phyloP scores from a whole-genome alignment of 2,113 vertebrate species.

The Pangasianodon hypophthalmus region DNA sequence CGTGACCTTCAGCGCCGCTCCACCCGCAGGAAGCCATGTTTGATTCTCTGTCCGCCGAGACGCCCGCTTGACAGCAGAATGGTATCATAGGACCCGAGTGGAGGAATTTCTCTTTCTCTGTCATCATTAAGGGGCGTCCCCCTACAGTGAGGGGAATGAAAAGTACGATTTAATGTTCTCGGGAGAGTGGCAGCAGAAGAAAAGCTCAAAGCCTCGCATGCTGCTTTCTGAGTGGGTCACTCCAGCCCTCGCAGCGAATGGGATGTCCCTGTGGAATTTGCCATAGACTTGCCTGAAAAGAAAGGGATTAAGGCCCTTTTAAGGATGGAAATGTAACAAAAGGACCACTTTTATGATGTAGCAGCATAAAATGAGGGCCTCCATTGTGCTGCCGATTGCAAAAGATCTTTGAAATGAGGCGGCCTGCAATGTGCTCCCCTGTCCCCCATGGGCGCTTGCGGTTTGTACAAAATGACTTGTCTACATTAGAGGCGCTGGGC shows the following conservation, averaged over 20 bases:
- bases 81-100: constrained; percentile 80
- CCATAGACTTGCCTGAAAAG: constrained; percentile 85
- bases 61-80: constrained; percentile 79
- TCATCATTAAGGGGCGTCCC: constrained; percentile 86
- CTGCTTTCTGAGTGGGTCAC: constrained; percentile 84
- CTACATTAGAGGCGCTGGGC: constrained; percentile 73
- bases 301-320: constrained; percentile 92
- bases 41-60: constrained; percentile 80
- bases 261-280: constrained; percentile 92
- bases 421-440: constrained; percentile 70
- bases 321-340: constrained; percentile 96
- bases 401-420: constrained; percentile 84
- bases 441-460: constrained; percentile 73
- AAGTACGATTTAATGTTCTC: constrained; percentile 91
- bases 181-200: constrained; percentile 80
- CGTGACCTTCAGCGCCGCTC: constrained; percentile 80
- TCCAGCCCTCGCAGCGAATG: constrained; percentile 83
- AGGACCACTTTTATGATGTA: constrained; percentile 96
- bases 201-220: constrained; percentile 80
- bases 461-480: constrained; percentile 78
- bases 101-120: constrained; percentile 89
- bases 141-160: constrained; percentile 84
- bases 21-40: constrained; percentile 90
- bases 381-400: constrained; percentile 87
- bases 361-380: constrained; percentile 93